Evolutionary conservation across 2,113 vertebrate species (phyloP).

Genomic region (Psittacula cyanocephala): DNA sequence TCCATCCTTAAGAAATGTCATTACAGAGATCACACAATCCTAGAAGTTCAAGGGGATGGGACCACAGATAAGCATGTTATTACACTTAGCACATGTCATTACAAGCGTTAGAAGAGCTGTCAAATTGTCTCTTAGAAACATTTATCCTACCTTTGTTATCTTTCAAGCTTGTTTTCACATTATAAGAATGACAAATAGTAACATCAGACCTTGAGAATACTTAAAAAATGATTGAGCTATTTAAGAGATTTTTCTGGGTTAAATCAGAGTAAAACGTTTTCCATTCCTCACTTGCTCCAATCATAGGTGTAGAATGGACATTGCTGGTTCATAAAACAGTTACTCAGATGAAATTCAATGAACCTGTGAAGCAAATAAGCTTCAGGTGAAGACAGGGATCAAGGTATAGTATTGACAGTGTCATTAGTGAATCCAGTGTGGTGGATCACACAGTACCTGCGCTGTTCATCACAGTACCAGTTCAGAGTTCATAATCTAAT

Average conservation of each 20-base stretch:
- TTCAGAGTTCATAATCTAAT: neutral
- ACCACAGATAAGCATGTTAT: neutral
- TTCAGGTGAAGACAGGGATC: slow-evolving; percentile 17
- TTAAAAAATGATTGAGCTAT: neutral
- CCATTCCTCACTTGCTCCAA: neutral
- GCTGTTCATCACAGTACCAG: neutral
- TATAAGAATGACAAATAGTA: neutral
- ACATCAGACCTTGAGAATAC: neutral
- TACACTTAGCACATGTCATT: neutral
- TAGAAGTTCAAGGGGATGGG: neutral
- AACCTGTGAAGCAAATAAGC: neutral
- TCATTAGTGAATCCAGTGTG: neutral
- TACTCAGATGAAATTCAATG: slow-evolving; percentile 21
- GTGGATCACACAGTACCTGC: neutral
- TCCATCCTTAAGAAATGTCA: neutral
- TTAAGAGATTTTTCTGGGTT: neutral
- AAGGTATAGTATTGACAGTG: neutral
- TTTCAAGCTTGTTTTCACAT: slow-evolving; percentile 7
- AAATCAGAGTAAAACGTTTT: slow-evolving; percentile 1
- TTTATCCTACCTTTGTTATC: neutral
- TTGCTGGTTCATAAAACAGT: neutral
- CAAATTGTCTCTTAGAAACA: neutral
- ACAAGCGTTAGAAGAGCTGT: neutral
- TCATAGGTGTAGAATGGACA: neutral
- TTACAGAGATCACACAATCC: neutral